Evolutionary conservation across 1,140 invertebrate genomes (phyloP).

Genomic region (Penaeus vannamei): DNA sequence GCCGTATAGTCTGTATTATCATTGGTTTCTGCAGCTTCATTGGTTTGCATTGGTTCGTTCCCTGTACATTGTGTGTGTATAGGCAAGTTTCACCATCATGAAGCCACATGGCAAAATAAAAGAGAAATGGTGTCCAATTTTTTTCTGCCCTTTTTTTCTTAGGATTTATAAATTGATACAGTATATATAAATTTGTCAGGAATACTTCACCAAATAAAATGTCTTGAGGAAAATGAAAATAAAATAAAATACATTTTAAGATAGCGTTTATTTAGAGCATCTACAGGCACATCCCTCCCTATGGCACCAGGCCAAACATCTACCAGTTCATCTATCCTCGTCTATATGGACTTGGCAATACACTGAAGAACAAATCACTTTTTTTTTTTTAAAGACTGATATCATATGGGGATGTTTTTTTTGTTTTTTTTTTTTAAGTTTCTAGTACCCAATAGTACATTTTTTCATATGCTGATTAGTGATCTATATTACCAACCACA

Average conservation of each 20-base stretch:
- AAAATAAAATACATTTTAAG: too few relatives aligned
- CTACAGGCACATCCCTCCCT: conserved; percentile 65
- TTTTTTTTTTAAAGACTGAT: conserved; percentile 50
- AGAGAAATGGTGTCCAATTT: conserved; percentile 51
- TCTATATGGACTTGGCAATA: conserved; percentile 63
- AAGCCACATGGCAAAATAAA: conserved; percentile 64
- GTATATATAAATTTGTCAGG: too few relatives aligned
- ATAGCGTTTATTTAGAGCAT: conserved; percentile 62
- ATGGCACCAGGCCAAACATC: conserved; percentile 64
- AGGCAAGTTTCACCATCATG: conserved; percentile 66
- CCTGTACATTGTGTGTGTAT: conserved; percentile 67
- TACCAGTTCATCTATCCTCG: conserved; percentile 55
- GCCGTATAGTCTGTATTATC: conserved; percentile 65
- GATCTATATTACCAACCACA: conserved; percentile 64
- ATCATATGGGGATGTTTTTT: conserved; percentile 22
- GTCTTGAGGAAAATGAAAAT: too few relatives aligned
- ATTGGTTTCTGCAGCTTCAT: conserved; percentile 65
- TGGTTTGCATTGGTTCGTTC: conserved; percentile 66
- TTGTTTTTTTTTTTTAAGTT: conserved; percentile 38
- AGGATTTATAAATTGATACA: too few relatives aligned
- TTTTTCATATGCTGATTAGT: conserved; percentile 56
- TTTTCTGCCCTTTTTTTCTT: too few relatives aligned
- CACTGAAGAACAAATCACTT: conserved; percentile 42
- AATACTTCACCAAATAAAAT: too few relatives aligned
- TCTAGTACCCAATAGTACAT: conserved; percentile 57